Percentiles rank a stretch among this genome's conserved stretches.
Conservation (phyloP, 2,797 vertebrate genomes). For the Falco novaeseelandiae region DNA sequence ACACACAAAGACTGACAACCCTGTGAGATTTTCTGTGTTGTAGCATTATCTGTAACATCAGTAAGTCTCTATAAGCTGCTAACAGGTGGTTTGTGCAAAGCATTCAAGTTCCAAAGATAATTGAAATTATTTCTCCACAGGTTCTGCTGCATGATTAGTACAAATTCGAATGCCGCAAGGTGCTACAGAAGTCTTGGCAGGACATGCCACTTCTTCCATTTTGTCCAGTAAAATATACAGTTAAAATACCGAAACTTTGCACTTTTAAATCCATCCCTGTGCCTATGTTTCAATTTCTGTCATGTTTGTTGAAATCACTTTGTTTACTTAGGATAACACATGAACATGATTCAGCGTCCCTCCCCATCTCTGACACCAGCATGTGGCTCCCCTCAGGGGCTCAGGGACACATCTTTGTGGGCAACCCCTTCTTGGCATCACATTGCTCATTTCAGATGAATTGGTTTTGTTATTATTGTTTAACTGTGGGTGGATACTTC, state of each 20-base stretch:
- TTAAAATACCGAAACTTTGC: background rate
- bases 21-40: background rate
- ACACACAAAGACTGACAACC: background rate
- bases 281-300: background rate
- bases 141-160: background rate
- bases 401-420: background rate
- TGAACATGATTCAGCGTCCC: background rate
- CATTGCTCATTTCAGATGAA: background rate
- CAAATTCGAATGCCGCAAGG: background rate
- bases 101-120: background rate
- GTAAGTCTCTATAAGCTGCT: background rate
- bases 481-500: background rate
- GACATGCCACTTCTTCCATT: background rate
- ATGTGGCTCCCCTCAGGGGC: background rate
- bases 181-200: background rate
- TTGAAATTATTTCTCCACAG: background rate
- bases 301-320: background rate
- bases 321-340: background rate
- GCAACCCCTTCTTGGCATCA: background rate
- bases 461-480: background rate
- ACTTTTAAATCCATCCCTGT: background rate
- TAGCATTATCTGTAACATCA: background rate
- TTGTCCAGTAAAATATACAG: background rate
- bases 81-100: background rate
- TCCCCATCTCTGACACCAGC: background rate